phyloP scores from a whole-genome alignment of 2,113 vertebrate genomes.

The Suncus etruscus region DNA sequence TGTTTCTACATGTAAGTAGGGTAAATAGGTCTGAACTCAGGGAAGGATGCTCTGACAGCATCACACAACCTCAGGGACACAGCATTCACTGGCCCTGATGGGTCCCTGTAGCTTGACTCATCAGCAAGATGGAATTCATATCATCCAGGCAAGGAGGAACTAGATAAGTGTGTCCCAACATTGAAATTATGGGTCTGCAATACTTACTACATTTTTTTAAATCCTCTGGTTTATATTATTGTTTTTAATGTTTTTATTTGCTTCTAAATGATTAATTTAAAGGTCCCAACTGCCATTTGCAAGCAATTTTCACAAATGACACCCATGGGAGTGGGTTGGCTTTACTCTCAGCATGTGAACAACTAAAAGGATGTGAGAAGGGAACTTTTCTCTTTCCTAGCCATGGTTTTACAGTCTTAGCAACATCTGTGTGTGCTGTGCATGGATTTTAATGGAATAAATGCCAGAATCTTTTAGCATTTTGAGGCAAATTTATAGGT shows the following conservation, averaged over 20 bases:
- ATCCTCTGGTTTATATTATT: background rate
- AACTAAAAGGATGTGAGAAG: background rate
- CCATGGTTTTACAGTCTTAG: background rate
- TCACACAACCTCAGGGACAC: background rate
- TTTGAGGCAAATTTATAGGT: slow-evolving; percentile 20
- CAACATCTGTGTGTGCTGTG: background rate
- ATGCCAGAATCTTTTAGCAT: background rate
- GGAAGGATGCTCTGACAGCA: background rate
- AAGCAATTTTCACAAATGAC: slow-evolving; percentile 29
- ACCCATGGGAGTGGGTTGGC: background rate
- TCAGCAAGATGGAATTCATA: background rate
- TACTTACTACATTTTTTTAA: slow-evolving; percentile 18
- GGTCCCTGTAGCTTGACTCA: too few species aligned
- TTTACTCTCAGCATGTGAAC: background rate
- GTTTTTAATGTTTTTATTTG: slow-evolving; percentile 21
- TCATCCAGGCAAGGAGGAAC: background rate
- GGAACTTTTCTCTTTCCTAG: background rate
- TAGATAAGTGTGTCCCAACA: background rate
- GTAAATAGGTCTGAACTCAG: background rate
- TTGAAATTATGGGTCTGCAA: slow-evolving; percentile 13
- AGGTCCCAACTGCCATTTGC: slow-evolving; percentile 9
- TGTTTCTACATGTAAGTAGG: background rate
- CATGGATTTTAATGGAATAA: background rate
- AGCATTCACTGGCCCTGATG: background rate
- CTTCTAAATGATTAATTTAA: slow-evolving; percentile 37